Percentiles rank a stretch among this genome's conserved stretches.
These are phyloP conservation scores for Calameuta idolon DNA, from an alignment of 2,888 invertebrate species.

Conservation along the genomic window DNA sequence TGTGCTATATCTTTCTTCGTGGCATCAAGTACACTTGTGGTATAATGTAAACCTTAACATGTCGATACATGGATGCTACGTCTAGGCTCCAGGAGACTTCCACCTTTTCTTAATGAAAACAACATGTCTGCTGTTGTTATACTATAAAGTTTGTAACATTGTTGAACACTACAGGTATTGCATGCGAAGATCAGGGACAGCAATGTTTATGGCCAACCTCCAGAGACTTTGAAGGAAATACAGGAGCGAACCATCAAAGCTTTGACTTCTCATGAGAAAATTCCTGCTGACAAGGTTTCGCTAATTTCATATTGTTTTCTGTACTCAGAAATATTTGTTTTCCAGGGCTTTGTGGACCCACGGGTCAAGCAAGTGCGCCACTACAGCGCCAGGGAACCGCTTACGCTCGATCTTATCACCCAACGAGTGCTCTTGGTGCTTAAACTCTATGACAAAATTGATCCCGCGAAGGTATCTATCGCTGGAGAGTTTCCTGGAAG, in stretches of 20 bases:
- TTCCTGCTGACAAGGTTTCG: constrained; percentile 83
- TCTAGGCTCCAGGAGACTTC: background rate
- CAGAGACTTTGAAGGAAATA: constrained; percentile 73
- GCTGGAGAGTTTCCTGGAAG: constrained; percentile 31
- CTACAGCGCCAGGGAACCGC: constrained; percentile 82
- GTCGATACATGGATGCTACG: background rate
- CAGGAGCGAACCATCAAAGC: constrained; percentile 88
- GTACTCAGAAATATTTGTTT: constrained; percentile 60
- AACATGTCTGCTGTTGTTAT: background rate
- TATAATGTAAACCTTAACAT: background rate
- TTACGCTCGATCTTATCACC: constrained; percentile 84
- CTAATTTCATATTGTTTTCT: constrained; percentile 49
- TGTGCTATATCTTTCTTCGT: background rate
- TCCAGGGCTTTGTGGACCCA: constrained; percentile 76
- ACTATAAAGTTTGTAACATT: background rate
- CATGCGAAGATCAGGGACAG: constrained; percentile 14
- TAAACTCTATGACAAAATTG: constrained; percentile 97
- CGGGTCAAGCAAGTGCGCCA: constrained; percentile 72
- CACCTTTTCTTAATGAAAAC: background rate
- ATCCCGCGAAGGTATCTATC: constrained; percentile 87
- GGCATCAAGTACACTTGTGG: background rate
- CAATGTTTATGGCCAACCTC: background rate
- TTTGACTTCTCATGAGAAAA: constrained; percentile 90
- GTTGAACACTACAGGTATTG: constrained; percentile 13
- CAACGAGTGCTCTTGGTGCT: constrained; percentile 95